A percentile compares a stretch with the other conserved stretches of the same genome.
Evolutionary conservation across 1,140 invertebrate species (phyloP).

Genomic region (Heterodera schachtii): DNA sequence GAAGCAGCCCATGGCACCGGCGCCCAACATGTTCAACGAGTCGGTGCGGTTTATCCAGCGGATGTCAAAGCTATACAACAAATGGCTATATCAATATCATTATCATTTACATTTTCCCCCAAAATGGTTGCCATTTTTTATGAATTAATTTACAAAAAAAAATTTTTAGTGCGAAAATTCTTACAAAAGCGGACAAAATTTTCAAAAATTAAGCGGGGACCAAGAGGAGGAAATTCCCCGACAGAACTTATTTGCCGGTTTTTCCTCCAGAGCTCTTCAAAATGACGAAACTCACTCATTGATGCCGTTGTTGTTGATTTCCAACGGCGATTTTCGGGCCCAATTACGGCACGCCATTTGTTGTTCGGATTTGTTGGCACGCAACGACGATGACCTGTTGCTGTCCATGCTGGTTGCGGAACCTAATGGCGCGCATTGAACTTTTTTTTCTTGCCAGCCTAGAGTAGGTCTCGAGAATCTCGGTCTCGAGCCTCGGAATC

Average conservation of each 20-base stretch:
- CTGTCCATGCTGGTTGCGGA: conserved; percentile 3
- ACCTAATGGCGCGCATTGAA: not conserved
- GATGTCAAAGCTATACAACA: not conserved
- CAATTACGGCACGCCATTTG: not conserved
- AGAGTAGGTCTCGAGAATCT: too few relatives aligned
- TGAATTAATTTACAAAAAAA: too few relatives aligned
- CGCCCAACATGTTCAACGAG: conserved; percentile 17
- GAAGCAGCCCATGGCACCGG: conserved; percentile 5
- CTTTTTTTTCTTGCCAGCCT: too few relatives aligned
- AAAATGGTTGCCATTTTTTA: too few relatives aligned
- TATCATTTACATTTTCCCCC: too few relatives aligned
- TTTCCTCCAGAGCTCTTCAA: not conserved
- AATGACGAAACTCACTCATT: not conserved
- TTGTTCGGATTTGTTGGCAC: conserved; percentile 3
- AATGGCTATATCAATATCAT: too few relatives aligned
- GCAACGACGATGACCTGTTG: not conserved
- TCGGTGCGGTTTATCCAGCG: conserved; percentile 12
- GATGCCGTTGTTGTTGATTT: conserved; percentile 9
- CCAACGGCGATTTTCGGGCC: not conserved
- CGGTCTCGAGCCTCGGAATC: too few relatives aligned
- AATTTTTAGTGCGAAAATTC: too few relatives aligned
- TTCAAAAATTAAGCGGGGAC: too few relatives aligned
- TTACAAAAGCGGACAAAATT: too few relatives aligned
- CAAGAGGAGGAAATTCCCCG: too few relatives aligned
- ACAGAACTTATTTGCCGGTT: too few relatives aligned